phyloP scores from a whole-genome alignment of 35 echinoderm and acorn worm genomes.

The Anneissia japonica region DNA sequence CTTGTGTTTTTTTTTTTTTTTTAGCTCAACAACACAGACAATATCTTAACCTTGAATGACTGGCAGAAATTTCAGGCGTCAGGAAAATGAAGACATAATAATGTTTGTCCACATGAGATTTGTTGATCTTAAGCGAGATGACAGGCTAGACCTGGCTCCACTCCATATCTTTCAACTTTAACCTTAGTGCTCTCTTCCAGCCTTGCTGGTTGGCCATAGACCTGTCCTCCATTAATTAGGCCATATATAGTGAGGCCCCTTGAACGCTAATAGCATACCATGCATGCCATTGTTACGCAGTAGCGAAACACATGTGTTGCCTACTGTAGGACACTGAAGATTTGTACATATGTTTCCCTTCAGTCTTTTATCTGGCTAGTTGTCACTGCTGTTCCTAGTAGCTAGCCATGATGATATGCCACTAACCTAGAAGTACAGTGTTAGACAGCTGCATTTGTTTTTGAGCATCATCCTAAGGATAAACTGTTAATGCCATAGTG shows the following conservation, averaged over 20 bases:
- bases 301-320: not conserved
- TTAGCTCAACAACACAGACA: too few relatives aligned
- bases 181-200: not conserved
- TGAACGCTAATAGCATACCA: not conserved
- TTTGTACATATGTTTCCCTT: not conserved
- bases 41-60: too few relatives aligned
- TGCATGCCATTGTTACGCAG: not conserved
- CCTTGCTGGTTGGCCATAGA: not conserved
- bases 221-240: not conserved
- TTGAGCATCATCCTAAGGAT: not conserved
- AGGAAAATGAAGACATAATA: too few relatives aligned
- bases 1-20: too few relatives aligned
- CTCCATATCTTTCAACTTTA: too few relatives aligned
- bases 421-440: not conserved
- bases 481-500: not conserved
- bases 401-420: not conserved
- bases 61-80: too few relatives aligned
- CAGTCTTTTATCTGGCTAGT: not conserved
- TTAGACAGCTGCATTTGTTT: too few relatives aligned
- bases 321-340: not conserved
- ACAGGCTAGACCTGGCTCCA: too few relatives aligned
- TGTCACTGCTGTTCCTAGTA: not conserved
- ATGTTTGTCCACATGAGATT: too few relatives aligned
- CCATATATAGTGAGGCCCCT: constrained; percentile 1
- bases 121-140: too few relatives aligned